Evolutionary conservation across 30 jellyfish, hydroid and myxozoan species (phyloP), one percentile per base, ranked within the genome.

Genomic region (Hydractinia echinata): DNA sequence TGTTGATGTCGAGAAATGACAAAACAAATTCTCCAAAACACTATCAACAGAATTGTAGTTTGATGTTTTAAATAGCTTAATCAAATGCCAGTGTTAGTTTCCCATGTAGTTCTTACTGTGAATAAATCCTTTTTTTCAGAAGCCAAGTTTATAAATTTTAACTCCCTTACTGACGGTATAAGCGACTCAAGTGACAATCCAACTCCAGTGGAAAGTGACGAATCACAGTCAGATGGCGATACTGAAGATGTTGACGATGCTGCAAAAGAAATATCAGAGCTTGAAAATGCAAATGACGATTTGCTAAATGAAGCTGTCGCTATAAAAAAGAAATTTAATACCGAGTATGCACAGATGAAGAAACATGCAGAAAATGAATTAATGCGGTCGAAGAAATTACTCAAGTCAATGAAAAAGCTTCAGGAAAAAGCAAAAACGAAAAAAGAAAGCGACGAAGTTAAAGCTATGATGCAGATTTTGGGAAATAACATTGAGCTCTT

Each of bases 311-410:
- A 74, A 10, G 21, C 66, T 5, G 5, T 44, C 6, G 21, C 67
- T 74, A 19, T n/a, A 16, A 52, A 74, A 13, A 53, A 8, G n/a
- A 54, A 16, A 48, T 67, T 74, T 4, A 13, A 54, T 74, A 55
- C 20, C 4, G 83, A 74, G 20, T 74, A 30, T 44, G 16, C 30
- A 10, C 76, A 64, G 54, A 76, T 90, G n/a, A 84, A 77, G 67
- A 53, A 69, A 51, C 84, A 81, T 39, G 88, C 89, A 53, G 80
- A 72, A 20, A 68, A 66, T 39, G 92, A 84, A 61, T 58, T 89
- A 0, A 66, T 54, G 9, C 84, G 69, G 4, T 77, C 88, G 20
- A 58, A 69, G 56, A 67, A 66, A 66, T 39, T 90, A 79, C 50
- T 85, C 86, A 67, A 69, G 13, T 69, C 81, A 16, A n/a, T 90